Evolutionary conservation across 2,888 invertebrate species (phyloP).

Genomic region (Adelphocoris suturalis): DNA sequence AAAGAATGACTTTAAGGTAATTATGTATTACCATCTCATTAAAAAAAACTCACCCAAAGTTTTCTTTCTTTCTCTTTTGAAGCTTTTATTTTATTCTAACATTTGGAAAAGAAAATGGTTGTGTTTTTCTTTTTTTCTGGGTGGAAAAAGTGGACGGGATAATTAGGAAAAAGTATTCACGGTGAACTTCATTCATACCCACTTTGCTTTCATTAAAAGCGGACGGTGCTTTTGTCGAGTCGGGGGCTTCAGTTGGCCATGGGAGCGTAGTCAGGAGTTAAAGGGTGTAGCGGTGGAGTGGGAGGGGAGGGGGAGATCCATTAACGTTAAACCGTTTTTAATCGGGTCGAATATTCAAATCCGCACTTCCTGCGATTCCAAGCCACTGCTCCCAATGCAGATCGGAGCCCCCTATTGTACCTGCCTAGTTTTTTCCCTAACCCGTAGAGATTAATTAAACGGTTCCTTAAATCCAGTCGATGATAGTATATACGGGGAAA

Average conservation of each 20-base stretch:
- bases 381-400: slow-evolving; percentile 3
- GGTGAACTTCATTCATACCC: neutral
- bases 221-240: neutral
- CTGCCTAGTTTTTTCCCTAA: neutral
- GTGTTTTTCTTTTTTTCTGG: neutral
- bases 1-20: no score
- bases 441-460: neutral
- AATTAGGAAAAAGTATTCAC: slow-evolving; percentile 2
- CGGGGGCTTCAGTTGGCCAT: neutral
- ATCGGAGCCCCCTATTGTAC: neutral
- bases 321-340: slow-evolving; percentile 20
- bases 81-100: no score
- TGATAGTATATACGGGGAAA: no score
- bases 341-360: slow-evolving; percentile 42
- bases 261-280: neutral
- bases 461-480: neutral
- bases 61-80: no score
- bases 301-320: neutral
- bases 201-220: slow-evolving; percentile 20
- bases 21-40: no score
- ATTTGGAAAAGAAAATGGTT: no score
- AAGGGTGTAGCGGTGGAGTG: neutral
- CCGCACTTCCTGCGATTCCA: slow-evolving; percentile 8
- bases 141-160: neutral
- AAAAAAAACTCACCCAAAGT: no score